A percentile compares a stretch with the other conserved stretches of the same genome.
phyloP scores from a whole-genome alignment of 2,888 invertebrate species.

The Drosophila kuntzei region DNA sequence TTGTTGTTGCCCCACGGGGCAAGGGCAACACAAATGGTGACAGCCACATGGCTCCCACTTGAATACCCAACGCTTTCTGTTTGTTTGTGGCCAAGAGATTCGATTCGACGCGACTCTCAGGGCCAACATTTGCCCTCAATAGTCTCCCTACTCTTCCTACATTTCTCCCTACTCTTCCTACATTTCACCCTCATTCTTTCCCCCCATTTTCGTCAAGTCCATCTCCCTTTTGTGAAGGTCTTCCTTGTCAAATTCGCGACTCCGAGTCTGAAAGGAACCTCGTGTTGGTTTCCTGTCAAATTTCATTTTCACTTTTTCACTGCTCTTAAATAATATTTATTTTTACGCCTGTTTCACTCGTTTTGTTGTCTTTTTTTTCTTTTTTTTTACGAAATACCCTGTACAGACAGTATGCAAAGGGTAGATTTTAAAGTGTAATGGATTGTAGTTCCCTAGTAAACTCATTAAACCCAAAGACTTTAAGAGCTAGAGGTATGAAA shows the following conservation, averaged over 20 bases:
- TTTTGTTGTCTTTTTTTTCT: background rate
- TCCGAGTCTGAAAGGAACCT: conserved; percentile 16
- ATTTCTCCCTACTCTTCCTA: background rate
- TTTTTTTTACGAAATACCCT: conserved; percentile 12
- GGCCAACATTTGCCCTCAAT: conserved; percentile 3
- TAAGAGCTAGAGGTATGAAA: background rate
- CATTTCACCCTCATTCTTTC: background rate
- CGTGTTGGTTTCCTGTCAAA: conserved; percentile 61
- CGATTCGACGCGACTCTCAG: conserved; percentile 1
- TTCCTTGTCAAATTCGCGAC: conserved; percentile 26
- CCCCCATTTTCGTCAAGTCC: background rate
- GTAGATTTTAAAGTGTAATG: background rate
- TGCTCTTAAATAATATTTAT: conserved; percentile 63
- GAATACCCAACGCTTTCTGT: conserved; percentile 19
- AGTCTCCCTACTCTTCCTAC: background rate
- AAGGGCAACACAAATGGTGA: conserved; percentile 44
- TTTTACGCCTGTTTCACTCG: conserved; percentile 36
- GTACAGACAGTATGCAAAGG: background rate
- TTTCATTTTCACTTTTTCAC: conserved; percentile 48
- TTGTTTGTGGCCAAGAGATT: conserved; percentile 35
- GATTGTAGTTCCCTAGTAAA: background rate
- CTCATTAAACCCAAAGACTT: background rate
- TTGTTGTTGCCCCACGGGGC: conserved; percentile 10
- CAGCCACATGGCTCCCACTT: conserved; percentile 51
- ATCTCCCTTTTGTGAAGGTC: background rate